These are phyloP conservation scores for Polyommatus iphigenia DNA, from an alignment of 2,888 invertebrate genomes.

Conservation along the genomic window DNA sequence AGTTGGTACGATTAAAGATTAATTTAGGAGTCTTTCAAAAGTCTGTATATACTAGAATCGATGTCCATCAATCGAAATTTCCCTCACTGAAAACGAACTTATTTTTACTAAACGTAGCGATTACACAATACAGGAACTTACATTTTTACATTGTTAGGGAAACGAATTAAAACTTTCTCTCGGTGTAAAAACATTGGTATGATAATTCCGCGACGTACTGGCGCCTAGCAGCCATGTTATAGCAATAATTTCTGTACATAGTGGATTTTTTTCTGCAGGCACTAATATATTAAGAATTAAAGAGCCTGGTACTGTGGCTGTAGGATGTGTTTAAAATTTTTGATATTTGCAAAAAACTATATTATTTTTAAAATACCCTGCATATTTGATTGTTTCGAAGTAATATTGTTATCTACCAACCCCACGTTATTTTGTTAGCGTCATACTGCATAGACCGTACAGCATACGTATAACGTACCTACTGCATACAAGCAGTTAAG, in stretches of 20 bases:
- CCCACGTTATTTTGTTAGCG: background rate
- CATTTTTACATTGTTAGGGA: background rate
- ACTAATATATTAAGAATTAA: too few species aligned
- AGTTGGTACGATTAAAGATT: too few species aligned
- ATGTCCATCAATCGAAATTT: background rate
- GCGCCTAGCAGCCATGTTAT: background rate
- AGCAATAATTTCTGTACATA: background rate
- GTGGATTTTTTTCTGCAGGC: background rate
- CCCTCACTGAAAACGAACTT: background rate
- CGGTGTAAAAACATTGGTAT: background rate
- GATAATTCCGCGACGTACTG: background rate
- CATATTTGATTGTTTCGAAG: background rate
- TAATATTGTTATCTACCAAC: background rate
- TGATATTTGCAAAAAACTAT: background rate
- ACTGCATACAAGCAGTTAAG: too few species aligned
- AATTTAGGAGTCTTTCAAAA: background rate
- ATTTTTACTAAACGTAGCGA: background rate
- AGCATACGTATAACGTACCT: too few species aligned
- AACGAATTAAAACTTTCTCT: slow-evolving; percentile 2
- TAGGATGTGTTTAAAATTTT: too few species aligned
- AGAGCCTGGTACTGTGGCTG: too few species aligned
- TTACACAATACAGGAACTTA: background rate
- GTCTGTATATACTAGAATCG: background rate
- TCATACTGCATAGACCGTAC: too few species aligned
- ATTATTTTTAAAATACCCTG: background rate